phyloP scores from a whole-genome alignment of 2,797 vertebrate species.

The Rhynchonycteris naso region DNA sequence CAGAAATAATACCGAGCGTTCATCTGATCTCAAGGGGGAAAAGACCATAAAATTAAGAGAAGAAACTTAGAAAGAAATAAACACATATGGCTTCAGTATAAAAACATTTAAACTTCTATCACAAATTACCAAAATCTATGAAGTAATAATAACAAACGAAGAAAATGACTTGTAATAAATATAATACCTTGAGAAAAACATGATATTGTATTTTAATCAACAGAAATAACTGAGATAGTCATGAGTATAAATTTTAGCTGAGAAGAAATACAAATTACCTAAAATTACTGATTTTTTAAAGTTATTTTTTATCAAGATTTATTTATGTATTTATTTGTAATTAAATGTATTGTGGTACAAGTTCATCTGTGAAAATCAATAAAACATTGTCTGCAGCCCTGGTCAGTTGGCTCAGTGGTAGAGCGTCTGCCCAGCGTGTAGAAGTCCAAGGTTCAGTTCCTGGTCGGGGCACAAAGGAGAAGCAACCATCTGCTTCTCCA shows the following conservation, averaged over 20 bases:
- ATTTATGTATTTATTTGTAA: too few relatives aligned
- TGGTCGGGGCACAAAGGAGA: too few relatives aligned
- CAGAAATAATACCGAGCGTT: not conserved
- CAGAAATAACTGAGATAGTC: not conserved
- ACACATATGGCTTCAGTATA: not conserved
- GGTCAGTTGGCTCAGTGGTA: too few relatives aligned
- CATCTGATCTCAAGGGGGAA: not conserved
- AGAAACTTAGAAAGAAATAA: not conserved
- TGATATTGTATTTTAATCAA: not conserved
- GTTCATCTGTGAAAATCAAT: too few relatives aligned
- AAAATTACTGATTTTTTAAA: too few relatives aligned
- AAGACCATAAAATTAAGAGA: constrained; percentile 34
- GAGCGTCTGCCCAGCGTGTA: too few relatives aligned
- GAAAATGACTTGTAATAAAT: not conserved
- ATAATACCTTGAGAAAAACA: not conserved
- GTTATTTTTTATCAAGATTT: too few relatives aligned
- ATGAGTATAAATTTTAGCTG: not conserved
- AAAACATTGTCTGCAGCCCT: too few relatives aligned
- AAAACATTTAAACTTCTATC: not conserved
- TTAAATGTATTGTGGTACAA: too few relatives aligned
- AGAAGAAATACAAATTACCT: constrained; percentile 22
- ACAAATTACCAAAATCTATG: not conserved
- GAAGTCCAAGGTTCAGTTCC: too few relatives aligned
- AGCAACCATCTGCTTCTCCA: too few relatives aligned
- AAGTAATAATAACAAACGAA: not conserved